phyloP scores from a whole-genome alignment of 2,888 invertebrate species.

The Sinopyrophorus schimmeli region DNA sequence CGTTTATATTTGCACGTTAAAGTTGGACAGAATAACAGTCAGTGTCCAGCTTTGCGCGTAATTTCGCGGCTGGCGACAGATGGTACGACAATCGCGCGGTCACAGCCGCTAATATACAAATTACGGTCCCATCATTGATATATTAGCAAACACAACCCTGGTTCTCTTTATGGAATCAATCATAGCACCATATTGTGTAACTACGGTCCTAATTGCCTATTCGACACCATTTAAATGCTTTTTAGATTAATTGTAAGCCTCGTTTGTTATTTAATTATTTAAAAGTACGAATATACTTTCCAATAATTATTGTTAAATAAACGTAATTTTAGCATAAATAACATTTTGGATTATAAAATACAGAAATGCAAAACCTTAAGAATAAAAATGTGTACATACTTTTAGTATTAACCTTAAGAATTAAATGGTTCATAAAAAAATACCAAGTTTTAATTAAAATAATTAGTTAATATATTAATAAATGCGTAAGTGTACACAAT shows the following conservation, averaged over 20 bases:
- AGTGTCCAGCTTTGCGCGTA: constrained; percentile 36
- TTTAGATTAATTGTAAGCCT: constrained; percentile 35
- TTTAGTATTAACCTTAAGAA: no score
- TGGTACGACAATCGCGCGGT: constrained; percentile 41
- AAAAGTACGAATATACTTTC: no score
- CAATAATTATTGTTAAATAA: no score
- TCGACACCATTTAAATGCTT: constrained; percentile 35
- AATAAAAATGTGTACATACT: no score
- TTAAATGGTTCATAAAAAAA: no score
- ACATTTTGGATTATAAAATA: no score
- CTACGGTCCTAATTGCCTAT: constrained; percentile 36
- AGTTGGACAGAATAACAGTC: constrained; percentile 33
- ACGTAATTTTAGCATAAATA: no score
- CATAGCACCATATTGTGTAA: constrained; percentile 37
- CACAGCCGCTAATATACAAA: constrained; percentile 41
- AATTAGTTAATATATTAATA: no score
- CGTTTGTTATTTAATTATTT: no score
- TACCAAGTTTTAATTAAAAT: no score
- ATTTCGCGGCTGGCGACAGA: constrained; percentile 40
- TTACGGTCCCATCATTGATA: constrained; percentile 41
- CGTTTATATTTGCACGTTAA: constrained; percentile 25
- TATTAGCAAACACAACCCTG: constrained; percentile 37
- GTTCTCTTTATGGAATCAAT: constrained; percentile 38
- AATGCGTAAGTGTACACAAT: no score
- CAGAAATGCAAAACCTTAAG: no score